Base-by-base conservation (phyloP, 2,113 vertebrate species). In the Sapayoa aenigma region DNA sequence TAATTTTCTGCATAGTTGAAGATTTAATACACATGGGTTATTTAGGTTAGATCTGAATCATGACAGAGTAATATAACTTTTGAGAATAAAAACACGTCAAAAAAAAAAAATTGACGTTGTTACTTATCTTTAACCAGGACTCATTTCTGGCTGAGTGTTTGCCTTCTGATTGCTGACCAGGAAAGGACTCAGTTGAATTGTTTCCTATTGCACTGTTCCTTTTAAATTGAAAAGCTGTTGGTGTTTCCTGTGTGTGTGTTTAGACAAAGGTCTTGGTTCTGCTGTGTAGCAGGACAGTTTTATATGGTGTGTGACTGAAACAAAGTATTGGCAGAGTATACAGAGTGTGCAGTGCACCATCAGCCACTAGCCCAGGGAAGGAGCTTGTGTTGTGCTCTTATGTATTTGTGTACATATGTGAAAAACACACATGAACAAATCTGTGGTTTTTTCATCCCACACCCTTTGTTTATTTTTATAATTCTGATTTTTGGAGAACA, bases 1-100 rank as follows among this genome's bases (percentile, higher is more conserved):
- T 95, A 46, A 94, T 94, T 95, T 94, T 91, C 87, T 91, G 33
- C 50, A 13, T 67, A 90, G 87, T 39, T 84, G 78, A 58, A 67
- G 59, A 35, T 89, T 49, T 83, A 79, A 69, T 85, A 58, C 74
- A 50, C 25, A 9, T 41, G 37, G 30, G 5, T 83, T 66, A 24
- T 88, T 85, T 42, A 77, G 27, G n/a, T 41, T 87, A 69, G 31
- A 30, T 58, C 37, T 95, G 78, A 90, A 66, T 82, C 33, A 33
- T 53, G 46, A 60, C 58, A 72, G 41, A 77, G 28, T 42, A 81
- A 77, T 58, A 77, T 58, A 41, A 11, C 18, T 94, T 82, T 53
- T 79, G 33, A 85, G 78, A 87, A 55, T 86, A 74, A 88, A 84
- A 75, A 7, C 6, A 30, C 13, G 28, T 74, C 1, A 12, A 44